Base-by-base conservation (phyloP, 2,797 vertebrate genomes). In the Pseudotriccus pelzelni region DNA sequence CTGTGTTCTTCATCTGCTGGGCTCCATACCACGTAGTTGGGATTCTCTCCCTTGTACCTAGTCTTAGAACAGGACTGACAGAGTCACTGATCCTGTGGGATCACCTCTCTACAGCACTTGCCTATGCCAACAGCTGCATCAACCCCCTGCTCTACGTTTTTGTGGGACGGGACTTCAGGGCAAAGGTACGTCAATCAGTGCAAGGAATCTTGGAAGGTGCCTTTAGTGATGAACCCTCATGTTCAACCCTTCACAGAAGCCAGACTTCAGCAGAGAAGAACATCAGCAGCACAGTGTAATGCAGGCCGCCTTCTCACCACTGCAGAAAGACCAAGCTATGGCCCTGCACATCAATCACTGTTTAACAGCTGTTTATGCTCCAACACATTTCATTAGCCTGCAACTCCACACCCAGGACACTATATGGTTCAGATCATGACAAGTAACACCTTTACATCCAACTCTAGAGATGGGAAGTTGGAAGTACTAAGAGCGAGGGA, bases 61-160 rank as follows among this genome's bases (percentile, higher is more conserved):
- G 49, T 27, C 81, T 85, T 46, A 17, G 10, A 23, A 87, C 55
- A 37, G 23, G 22, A 23, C 36, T 64, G 55, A 24, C 5, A 7
- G 23, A 85, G 46, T 70, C 87, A 14, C 7, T 97, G 12, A 3
- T 30, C 5, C 56, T 91, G 39, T 98, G 98, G 97, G 96, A 98
- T 68, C 73, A 91, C 6, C 58, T 98, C 64, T 92, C 96, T 32
- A 56, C 36, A 46, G 97, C 97, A 27, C 90, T 98, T 27, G 98
- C 98, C 0, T 98, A 98, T 19, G 69, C 97, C 70, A 99, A 99
- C 94, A 99, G 98, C 95, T 99, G 98, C 91, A 94, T 98, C 81
- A 98, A 99, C 90, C 98, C 98, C 13, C 77, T 97, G 16, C 97
- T 98, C 39, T 99, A 99, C 20, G 98, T 98, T 50, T 98, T 98